Percentiles rank a stretch among this genome's conserved stretches.
These are phyloP conservation scores for Aphelinus certus DNA, from an alignment of 1,140 invertebrate genomes.

Conservation along the genomic window DNA sequence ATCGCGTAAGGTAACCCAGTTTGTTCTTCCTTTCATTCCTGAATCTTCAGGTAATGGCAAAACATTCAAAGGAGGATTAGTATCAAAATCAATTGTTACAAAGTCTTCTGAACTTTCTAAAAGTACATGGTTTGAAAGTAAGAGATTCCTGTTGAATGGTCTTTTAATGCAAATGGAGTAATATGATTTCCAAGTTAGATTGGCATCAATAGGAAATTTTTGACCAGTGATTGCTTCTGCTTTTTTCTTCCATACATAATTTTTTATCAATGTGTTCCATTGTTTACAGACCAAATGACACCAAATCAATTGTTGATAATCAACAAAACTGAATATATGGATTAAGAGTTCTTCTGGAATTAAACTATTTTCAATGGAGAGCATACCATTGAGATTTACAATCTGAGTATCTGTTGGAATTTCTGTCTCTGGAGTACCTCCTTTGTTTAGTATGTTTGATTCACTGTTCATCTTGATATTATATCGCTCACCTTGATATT, in stretches of 20 bases:
- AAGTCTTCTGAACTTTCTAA: not conserved
- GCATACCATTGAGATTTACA: no score
- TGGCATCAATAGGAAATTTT: not conserved
- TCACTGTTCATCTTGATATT: no score
- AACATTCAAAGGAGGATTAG: not conserved
- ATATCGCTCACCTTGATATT: no score
- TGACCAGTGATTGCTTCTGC: not conserved
- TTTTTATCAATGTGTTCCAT: constrained; percentile 1
- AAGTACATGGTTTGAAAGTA: not conserved
- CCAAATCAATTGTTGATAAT: not conserved
- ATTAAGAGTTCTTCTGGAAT: not conserved
- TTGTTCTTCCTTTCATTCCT: not conserved
- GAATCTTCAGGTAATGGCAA: not conserved
- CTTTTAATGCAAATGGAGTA: not conserved
- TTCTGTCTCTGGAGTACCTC: no score
- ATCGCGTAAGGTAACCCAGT: not conserved
- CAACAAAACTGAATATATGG: not conserved
- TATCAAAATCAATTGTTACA: not conserved
- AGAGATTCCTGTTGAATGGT: not conserved
- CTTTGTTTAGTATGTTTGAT: no score
- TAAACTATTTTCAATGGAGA: not conserved
- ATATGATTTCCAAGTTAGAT: constrained; percentile 1
- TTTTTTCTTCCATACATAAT: constrained; percentile 3
- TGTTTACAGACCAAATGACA: constrained; percentile 1
- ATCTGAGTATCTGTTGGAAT: no score